Percentiles rank a stretch among this genome's conserved stretches.
Conservation (phyloP, 2,888 invertebrate species). For the Caenorhabditis panamensis region DNA sequence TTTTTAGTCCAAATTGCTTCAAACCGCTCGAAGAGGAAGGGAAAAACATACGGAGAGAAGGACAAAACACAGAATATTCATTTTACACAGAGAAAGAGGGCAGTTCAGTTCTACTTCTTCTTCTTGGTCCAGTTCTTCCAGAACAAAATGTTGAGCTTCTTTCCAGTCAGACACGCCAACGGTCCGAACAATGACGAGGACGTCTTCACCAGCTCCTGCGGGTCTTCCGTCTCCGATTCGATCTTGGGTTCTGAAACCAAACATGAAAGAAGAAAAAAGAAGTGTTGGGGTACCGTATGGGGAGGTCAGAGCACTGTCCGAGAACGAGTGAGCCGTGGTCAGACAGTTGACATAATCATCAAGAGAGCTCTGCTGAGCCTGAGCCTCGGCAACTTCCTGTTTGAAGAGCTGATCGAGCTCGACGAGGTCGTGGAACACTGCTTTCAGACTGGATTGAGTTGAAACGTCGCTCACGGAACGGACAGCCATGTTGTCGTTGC, state of each 20-base stretch:
- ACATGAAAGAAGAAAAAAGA: background rate
- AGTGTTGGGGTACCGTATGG: background rate
- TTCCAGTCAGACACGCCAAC: constrained; percentile 42
- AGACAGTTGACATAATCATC: constrained; percentile 40
- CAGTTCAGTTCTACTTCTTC: constrained; percentile 5
- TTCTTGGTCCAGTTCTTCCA: constrained; percentile 47
- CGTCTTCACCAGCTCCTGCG: background rate
- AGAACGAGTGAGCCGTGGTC: constrained; percentile 46
- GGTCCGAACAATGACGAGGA: constrained; percentile 24
- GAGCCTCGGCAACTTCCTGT: too few species aligned
- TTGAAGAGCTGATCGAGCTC: constrained; percentile 55
- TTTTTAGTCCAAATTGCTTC: too few species aligned
- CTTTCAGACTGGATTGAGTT: constrained; percentile 44
- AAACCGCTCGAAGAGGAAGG: constrained; percentile 1
- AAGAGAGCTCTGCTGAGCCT: constrained; percentile 17
- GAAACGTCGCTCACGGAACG: constrained; percentile 13
- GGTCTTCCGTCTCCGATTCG: background rate
- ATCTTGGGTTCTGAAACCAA: background rate
- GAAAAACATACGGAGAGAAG: background rate
- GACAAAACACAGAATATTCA: constrained; percentile 8
- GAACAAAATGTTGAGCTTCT: constrained; percentile 29
- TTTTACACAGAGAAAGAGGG: constrained; percentile 3
- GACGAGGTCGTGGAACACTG: constrained; percentile 50
- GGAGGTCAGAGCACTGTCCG: constrained; percentile 9
- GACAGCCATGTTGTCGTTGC: constrained; percentile 16